Evolutionary conservation across 2,113 vertebrate genomes (phyloP).

Genomic region (Platanista minor): DNA sequence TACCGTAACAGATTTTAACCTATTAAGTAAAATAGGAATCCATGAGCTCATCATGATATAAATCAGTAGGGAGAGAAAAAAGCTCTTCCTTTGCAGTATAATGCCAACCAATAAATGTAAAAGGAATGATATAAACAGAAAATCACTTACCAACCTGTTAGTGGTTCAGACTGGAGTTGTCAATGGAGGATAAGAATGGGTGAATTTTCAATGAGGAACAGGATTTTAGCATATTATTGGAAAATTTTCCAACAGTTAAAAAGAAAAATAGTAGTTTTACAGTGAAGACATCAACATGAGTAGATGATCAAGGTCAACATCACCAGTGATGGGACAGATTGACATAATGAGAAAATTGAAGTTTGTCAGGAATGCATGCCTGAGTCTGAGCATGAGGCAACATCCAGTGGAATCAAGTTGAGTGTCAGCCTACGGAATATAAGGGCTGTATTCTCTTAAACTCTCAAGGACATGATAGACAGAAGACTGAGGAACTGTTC

Average conservation of each 20-base stretch:
- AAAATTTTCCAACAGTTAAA: neutral
- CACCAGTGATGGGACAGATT: neutral
- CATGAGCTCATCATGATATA: neutral
- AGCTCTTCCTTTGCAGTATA: neutral
- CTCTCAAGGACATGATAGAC: neutral
- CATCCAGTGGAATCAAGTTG: too few species aligned
- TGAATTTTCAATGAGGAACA: neutral
- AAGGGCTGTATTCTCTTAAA: neutral
- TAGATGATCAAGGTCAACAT: neutral
- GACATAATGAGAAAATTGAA: neutral
- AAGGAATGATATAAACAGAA: neutral
- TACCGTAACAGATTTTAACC: neutral
- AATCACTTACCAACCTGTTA: neutral
- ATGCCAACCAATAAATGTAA: neutral
- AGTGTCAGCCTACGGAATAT: neutral
- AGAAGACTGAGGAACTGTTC: neutral
- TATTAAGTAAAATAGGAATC: neutral
- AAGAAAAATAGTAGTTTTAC: neutral
- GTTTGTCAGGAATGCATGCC: neutral
- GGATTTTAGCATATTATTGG: neutral
- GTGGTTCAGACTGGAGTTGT: neutral
- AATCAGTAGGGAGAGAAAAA: neutral
- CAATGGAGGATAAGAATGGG: neutral
- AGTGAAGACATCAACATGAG: neutral
- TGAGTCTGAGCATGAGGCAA: neutral